Base-by-base conservation (phyloP, 2,888 invertebrate genomes). In the Ariolimax columbianus region DNA sequence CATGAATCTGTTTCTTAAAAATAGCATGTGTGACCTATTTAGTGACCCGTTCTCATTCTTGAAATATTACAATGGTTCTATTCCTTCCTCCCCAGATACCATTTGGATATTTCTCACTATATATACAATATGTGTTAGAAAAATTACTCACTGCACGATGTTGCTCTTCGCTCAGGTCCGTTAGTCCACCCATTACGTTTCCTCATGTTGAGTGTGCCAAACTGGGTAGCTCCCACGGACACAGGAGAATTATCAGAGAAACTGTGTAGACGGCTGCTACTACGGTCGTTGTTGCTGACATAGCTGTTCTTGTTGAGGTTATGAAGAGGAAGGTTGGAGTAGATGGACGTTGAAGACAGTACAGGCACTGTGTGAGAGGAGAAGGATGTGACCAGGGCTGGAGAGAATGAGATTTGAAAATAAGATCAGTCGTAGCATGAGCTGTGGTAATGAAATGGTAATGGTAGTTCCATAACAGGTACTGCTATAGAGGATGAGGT, bases 281-380 rank as follows among this genome's bases (percentile, higher is more conserved):
- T 68, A 36, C 77, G 36, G 40, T 72, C 43, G 33, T 59, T 66
- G 70, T 26, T 51, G n/a, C 33, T 73, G 59, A n/a, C 72, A 75
- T 33, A 81, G 59, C 82, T 59, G 63, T 70, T 77, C 83, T 86
- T 89, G 40, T 86, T 83, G 51, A 86, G 82, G 66, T 87, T 85
- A 55, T 82, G 86, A 47, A 85, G 81, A 38, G 87, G 86, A 66
- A 88, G 86, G 66, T 88, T 88, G 72, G 88, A 89, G 86, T 86
- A 88, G 33, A 89, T 87, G 77, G 91, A 90, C n/a, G 89, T 83
- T 33, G 91, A 89, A 38, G 89, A 87, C 66, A 90, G 87, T 66
- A 86, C 87, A 23, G 90, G 90, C 0, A 86, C 70, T n/a, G 83
- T 82, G 33, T 85, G 82, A 33, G 87, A 86, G 68, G 89, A 89